These are phyloP conservation scores for Eubasilissa regina DNA, from an alignment of 1,140 invertebrate species.

Conservation along the genomic window DNA sequence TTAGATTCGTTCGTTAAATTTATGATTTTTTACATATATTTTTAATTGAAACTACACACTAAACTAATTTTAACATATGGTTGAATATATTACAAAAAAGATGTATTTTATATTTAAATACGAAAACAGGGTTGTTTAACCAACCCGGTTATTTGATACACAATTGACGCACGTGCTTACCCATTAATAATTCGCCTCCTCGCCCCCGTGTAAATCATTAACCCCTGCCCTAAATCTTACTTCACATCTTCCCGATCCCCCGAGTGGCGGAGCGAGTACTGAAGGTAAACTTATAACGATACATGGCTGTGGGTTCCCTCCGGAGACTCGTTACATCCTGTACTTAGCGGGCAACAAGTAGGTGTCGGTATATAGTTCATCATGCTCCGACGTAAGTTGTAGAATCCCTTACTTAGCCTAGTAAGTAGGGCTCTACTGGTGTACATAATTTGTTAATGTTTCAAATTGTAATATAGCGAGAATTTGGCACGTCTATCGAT, in stretches of 20 bases:
- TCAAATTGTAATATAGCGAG: no score
- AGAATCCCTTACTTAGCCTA: slow-evolving; percentile 11
- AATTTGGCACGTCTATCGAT: no score
- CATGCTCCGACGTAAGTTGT: background rate
- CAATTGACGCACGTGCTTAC: background rate
- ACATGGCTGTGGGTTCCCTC: background rate
- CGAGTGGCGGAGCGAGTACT: background rate
- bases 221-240: slow-evolving; percentile 1
- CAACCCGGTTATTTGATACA: background rate
- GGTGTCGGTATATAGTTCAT: slow-evolving; percentile 5
- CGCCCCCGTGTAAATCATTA: slow-evolving; percentile 15
- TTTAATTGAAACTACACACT: no score
- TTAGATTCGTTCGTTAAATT: no score
- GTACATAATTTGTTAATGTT: no score
- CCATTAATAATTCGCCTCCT: background rate
- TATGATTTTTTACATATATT: no score
- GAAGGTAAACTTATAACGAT: slow-evolving; percentile 22
- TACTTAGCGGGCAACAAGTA: slow-evolving; percentile 22
- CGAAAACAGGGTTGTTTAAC: no score
- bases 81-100: no score
- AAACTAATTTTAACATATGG: no score
- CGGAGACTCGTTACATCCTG: slow-evolving; percentile 8
- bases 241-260: background rate
- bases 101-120: no score
- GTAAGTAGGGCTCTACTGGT: no score